Conservation (phyloP, 2,888 invertebrate species). For the Philonicus albiceps region DNA sequence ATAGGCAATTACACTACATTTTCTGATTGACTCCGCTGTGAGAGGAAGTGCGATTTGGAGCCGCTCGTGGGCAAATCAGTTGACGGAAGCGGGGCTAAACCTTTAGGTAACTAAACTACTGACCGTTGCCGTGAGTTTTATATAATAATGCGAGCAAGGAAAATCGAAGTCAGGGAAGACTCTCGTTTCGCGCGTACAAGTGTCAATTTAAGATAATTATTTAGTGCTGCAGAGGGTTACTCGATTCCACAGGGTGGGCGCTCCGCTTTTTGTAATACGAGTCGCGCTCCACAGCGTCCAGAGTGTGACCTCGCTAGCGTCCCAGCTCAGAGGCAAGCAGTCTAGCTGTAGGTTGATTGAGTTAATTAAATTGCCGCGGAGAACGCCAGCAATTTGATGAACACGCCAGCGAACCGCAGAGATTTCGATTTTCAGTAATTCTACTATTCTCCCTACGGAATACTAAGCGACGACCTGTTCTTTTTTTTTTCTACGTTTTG, state of each 20-base stretch:
- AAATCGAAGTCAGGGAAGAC: neutral
- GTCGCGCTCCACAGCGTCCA: neutral
- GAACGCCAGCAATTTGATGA: neutral
- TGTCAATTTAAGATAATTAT: neutral
- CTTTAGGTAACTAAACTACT: neutral
- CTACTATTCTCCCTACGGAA: neutral
- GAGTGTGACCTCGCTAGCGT: neutral
- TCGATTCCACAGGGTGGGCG: neutral
- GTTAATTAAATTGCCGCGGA: neutral
- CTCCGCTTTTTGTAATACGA: neutral
- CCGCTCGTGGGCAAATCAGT: neutral
- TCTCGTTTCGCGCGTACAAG: neutral
- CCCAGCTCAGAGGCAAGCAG: neutral
- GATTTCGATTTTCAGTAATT: neutral
- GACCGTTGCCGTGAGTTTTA: neutral
- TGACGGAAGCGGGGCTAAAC: neutral
- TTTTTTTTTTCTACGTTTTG: neutral
- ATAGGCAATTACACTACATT: conserved; percentile 23
- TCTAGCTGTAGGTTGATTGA: neutral
- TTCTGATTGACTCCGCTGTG: neutral
- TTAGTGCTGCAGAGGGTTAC: neutral
- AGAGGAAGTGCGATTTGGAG: conserved; percentile 19
- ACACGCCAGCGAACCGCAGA: neutral
- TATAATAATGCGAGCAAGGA: neutral
- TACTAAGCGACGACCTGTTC: neutral